A percentile compares a stretch with the other conserved stretches of the same genome.
Evolutionary conservation across 2,888 invertebrate genomes (phyloP).

Genomic region (Rhodophaea formosa): DNA sequence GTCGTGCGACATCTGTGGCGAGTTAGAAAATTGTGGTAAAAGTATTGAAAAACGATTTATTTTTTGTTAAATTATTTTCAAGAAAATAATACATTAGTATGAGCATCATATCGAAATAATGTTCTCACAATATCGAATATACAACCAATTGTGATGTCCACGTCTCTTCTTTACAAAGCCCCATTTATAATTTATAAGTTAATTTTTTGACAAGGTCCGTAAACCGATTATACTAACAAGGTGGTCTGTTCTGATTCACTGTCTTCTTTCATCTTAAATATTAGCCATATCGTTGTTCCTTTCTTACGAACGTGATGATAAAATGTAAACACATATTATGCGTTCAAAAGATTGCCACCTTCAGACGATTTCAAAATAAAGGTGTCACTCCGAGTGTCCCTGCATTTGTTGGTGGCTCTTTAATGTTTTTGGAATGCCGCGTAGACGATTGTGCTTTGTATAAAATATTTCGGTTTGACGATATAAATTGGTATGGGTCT

Average conservation of each 20-base stretch:
- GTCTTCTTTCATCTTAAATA: constrained; percentile 2
- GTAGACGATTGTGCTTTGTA: not conserved
- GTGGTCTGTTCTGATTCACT: constrained; percentile 51
- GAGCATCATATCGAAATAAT: no score
- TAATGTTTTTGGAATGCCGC: not conserved
- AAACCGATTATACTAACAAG: constrained; percentile 77
- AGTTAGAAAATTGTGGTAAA: no score
- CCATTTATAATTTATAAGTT: constrained; percentile 61
- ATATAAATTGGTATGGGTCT: no score
- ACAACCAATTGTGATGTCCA: not conserved
- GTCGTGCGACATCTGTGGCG: no score
- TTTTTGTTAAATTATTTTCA: no score
- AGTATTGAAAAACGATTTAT: no score
- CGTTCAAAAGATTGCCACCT: constrained; percentile 55
- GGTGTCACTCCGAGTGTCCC: constrained; percentile 36
- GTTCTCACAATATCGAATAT: not conserved
- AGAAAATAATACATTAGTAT: no score
- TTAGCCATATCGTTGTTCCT: constrained; percentile 36
- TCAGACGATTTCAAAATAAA: constrained; percentile 50
- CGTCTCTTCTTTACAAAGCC: constrained; percentile 33
- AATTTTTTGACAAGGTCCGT: constrained; percentile 65
- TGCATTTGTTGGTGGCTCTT: not conserved
- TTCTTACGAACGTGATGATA: constrained; percentile 57
- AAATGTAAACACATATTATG: constrained; percentile 47
- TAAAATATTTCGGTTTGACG: not conserved